Evolutionary conservation across 2,113 vertebrate species (phyloP).

Genomic region (Dipodomys ordii): DNA sequence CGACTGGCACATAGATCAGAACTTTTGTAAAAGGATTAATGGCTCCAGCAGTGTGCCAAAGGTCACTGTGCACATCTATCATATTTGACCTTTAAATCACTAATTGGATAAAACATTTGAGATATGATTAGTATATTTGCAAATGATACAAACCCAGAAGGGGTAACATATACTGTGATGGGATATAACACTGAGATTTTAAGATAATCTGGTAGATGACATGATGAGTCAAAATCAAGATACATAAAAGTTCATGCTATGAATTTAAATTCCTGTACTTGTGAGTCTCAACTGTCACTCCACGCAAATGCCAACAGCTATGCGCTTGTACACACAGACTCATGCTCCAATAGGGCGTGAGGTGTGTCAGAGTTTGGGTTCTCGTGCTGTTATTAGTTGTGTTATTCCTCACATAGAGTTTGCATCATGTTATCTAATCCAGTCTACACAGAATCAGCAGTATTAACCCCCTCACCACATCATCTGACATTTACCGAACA

Average conservation of each 20-base stretch:
- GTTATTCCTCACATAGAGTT: not conserved
- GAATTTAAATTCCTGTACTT: not conserved
- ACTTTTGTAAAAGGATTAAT: not conserved
- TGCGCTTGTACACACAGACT: not conserved
- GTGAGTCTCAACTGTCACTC: not conserved
- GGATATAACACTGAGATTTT: not conserved
- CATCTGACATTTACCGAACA: not conserved
- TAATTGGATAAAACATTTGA: constrained; percentile 17
- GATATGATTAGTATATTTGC: not conserved
- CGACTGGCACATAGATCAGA: not conserved
- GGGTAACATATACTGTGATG: not conserved
- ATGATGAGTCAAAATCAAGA: not conserved
- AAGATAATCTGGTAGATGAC: not conserved
- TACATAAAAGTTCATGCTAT: not conserved
- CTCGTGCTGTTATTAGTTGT: not conserved
- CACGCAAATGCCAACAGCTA: not conserved
- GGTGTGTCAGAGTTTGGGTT: not conserved
- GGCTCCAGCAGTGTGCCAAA: not conserved
- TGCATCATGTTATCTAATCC: not conserved
- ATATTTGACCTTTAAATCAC: constrained; percentile 34
- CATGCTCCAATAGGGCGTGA: not conserved
- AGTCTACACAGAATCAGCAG: not conserved
- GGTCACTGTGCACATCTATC: not conserved
- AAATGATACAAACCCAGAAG: not conserved
- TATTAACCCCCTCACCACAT: not conserved